phyloP scores from a whole-genome alignment of 2,797 vertebrate genomes.

The Galagoides demidoff region DNA sequence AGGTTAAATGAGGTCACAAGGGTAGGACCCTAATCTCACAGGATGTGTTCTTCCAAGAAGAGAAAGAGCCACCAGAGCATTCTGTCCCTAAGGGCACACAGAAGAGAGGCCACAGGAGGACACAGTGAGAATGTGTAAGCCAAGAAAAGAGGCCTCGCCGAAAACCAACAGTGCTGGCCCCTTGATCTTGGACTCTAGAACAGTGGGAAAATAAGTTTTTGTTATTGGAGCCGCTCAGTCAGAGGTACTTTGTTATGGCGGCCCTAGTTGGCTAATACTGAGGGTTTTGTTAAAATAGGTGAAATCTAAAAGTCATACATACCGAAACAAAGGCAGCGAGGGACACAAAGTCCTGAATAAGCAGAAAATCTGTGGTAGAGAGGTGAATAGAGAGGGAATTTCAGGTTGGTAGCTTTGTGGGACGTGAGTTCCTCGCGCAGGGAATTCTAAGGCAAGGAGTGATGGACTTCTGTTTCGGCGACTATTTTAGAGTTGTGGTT shows the following conservation, averaged over 20 bases:
- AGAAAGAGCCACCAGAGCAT: neutral
- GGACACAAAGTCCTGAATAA: neutral
- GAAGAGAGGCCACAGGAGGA: neutral
- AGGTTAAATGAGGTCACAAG: neutral
- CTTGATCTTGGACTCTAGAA: neutral
- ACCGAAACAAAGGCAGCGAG: neutral
- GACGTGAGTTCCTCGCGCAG: accelerated
- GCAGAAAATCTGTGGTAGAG: neutral
- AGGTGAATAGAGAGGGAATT: accelerated
- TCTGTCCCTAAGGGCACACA: accelerated
- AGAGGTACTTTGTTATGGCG: neutral
- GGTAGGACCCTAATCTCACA: neutral
- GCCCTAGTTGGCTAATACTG: neutral
- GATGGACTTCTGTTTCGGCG: neutral
- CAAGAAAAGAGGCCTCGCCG: neutral
- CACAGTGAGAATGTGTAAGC: neutral
- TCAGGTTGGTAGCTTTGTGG: neutral
- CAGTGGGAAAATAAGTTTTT: neutral
- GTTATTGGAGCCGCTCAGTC: neutral
- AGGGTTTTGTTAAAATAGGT: neutral
- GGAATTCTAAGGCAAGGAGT: neutral
- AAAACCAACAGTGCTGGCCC: neutral
- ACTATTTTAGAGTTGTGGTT: neutral
- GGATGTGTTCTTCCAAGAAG: neutral
- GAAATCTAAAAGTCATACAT: neutral